Evolutionary conservation across 2,797 vertebrate genomes (phyloP).

Genomic region (Hybognathus amarus): DNA sequence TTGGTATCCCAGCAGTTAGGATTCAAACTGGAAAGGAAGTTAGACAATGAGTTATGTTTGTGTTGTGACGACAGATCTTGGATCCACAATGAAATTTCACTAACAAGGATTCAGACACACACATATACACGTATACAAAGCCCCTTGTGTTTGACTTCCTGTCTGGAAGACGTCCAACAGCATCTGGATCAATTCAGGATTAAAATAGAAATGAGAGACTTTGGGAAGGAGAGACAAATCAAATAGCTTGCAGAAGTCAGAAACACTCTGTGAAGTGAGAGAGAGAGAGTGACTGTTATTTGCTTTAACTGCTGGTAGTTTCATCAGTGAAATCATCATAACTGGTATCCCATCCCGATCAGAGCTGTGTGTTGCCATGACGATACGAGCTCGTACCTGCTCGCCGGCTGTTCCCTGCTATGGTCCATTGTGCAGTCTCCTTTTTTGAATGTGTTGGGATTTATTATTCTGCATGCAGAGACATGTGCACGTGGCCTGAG

Average conservation of each 20-base stretch:
- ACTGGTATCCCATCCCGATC: conserved; percentile 10
- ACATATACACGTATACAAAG: conserved; percentile 55
- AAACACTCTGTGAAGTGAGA: neutral
- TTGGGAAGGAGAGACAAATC: conserved; percentile 56
- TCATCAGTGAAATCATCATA: conserved; percentile 32
- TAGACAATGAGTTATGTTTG: conserved; percentile 51
- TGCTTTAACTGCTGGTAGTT: neutral
- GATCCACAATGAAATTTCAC: conserved; percentile 47
- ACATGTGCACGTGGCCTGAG: neutral
- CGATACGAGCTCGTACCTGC: conserved; percentile 18
- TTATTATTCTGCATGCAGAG: neutral
- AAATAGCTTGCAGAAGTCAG: conserved; percentile 12
- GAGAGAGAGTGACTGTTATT: neutral
- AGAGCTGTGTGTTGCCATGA: conserved; percentile 30
- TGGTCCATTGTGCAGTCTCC: conserved; percentile 15
- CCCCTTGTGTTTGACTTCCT: conserved; percentile 64
- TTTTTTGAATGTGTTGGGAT: conserved; percentile 15
- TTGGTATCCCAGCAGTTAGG: conserved; percentile 10
- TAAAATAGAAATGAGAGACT: conserved; percentile 60
- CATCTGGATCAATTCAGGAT: conserved; percentile 58
- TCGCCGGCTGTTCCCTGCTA: neutral
- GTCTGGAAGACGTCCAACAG: conserved; percentile 68
- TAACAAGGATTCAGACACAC: conserved; percentile 47
- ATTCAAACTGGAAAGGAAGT: conserved; percentile 47
- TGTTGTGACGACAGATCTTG: conserved; percentile 38